Base-by-base conservation (phyloP, 2,797 vertebrate species). In the Oreonectes daqikongensis region DNA sequence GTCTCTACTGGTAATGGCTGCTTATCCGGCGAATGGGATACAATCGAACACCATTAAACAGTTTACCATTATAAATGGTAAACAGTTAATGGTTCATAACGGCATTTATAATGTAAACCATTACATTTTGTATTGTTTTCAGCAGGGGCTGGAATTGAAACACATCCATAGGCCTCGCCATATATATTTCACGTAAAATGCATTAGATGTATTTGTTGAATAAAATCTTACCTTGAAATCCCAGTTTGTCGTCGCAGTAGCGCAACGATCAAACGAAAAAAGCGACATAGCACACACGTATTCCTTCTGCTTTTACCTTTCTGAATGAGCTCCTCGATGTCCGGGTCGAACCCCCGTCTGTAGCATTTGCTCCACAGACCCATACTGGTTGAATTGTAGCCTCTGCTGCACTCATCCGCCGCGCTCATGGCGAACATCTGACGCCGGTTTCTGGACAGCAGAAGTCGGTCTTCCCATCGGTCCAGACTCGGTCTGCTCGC, bases 351-450 rank as follows among this genome's bases (percentile, higher is more conserved):
- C 30, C 94, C 94, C 40, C 90, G 88, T 70, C 94, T 90, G 85
- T 93, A 92, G 85, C 95, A 96, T 85, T 93, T 95, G 84, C 91
- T 94, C 95, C 95, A 96, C 74, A 96, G 94, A 55, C 95, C 95
- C 92, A 92, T 93, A 84, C 94, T 95, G 83, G 94, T 95, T 6
- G 95, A 96, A 85, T 96, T 96, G 86, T 94, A 95, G 84, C 94
- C 93, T 85, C 94, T 89, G 88, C 92, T 93, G 90, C 95, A 96
- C 87, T 95, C 94, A 0, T 95, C 94, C 0, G 91, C 91, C 0
- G 94, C 90, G 20, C 94, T 95, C 92, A 93, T 91, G 50, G 93
- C 94, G 82, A 94, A 95, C 80, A 95, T 91, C 88, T 95, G 94
- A 84, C 94, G 90, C 86, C 94, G 90, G 72, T 94, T 93, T 40